A percentile compares a stretch with the other conserved stretches of the same genome.
These are phyloP conservation scores for Phyllotis vaccarum DNA, from an alignment of 2,797 vertebrate species.

Conservation along the genomic window DNA sequence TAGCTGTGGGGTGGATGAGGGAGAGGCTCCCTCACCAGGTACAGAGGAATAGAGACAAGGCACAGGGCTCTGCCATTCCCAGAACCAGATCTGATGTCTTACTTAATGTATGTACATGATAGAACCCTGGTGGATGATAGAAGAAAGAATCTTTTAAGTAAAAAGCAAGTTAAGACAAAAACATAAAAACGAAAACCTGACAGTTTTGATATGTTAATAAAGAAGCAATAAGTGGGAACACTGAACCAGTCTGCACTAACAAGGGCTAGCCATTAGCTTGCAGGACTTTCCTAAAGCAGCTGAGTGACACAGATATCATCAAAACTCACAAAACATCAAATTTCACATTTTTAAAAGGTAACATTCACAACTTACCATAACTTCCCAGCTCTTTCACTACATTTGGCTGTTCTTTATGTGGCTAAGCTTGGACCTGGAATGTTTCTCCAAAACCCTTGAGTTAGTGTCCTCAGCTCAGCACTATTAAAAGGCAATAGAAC, in stretches of 20 bases:
- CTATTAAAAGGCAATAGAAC: background rate
- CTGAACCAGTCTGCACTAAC: background rate
- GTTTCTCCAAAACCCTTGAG: background rate
- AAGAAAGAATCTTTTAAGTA: background rate
- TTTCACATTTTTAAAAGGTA: background rate
- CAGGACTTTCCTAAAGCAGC: background rate
- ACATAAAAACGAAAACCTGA: background rate
- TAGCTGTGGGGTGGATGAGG: fast-evolving
- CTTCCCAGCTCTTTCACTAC: background rate
- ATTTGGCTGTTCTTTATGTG: background rate
- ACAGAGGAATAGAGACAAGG: background rate
- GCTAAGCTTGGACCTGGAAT: background rate
- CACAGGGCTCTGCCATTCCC: fast-evolving
- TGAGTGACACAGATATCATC: background rate
- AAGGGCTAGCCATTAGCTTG: background rate
- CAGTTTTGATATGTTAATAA: background rate
- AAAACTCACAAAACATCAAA: background rate
- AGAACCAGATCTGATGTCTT: fast-evolving
- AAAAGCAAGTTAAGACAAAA: conserved; percentile 3
- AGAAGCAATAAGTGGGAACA: background rate
- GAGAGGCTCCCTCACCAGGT: background rate
- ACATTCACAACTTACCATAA: background rate
- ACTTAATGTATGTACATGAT: fast-evolving
- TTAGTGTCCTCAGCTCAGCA: background rate
- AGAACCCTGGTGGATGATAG: background rate